These are phyloP conservation scores for Melieria omissa DNA, from an alignment of 2,888 invertebrate species.

Conservation along the genomic window DNA sequence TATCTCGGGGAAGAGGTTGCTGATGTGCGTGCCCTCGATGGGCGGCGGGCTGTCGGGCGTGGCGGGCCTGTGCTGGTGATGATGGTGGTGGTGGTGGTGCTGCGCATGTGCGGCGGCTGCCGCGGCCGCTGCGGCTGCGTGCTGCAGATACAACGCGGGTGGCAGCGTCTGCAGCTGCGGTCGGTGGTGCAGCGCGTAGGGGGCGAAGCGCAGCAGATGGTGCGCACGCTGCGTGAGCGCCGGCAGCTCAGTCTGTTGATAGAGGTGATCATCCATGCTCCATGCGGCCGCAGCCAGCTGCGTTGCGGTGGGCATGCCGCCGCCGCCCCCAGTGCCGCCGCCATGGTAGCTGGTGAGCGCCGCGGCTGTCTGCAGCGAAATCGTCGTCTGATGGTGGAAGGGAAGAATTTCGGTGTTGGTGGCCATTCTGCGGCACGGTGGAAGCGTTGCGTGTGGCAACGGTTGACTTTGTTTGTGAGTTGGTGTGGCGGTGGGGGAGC, in stretches of 20 bases:
- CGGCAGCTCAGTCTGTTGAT: slow-evolving; percentile 67
- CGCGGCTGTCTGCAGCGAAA: slow-evolving; percentile 63
- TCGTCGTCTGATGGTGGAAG: slow-evolving; percentile 64
- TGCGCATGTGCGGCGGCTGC: slow-evolving; percentile 60
- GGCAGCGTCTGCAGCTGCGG: slow-evolving; percentile 67
- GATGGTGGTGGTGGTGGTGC: slow-evolving; percentile 63
- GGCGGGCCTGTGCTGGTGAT: slow-evolving; percentile 59
- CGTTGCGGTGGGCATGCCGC: slow-evolving; percentile 49
- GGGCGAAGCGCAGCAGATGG: slow-evolving; percentile 69
- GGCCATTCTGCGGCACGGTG: slow-evolving; percentile 51
- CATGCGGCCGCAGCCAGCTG: slow-evolving; percentile 52
- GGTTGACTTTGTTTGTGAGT: not conserved
- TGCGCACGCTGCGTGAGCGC: slow-evolving; percentile 64
- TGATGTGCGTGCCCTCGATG: slow-evolving; percentile 79
- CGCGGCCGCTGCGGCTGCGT: slow-evolving; percentile 58
- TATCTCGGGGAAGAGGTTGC: slow-evolving; percentile 91
- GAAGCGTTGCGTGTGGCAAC: slow-evolving; percentile 11
- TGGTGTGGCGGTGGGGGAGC: not conserved
- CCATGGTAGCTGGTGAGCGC: slow-evolving; percentile 63
- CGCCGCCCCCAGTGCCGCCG: slow-evolving; percentile 48
- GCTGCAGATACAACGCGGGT: slow-evolving; percentile 60
- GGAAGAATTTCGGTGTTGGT: slow-evolving; percentile 65
- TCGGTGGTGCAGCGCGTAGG: slow-evolving; percentile 77
- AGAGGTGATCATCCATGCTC: slow-evolving; percentile 61
- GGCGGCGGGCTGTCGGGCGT: slow-evolving; percentile 67